Conservation (phyloP, 1,140 invertebrate species). For the Heterodera carotae region DNA sequence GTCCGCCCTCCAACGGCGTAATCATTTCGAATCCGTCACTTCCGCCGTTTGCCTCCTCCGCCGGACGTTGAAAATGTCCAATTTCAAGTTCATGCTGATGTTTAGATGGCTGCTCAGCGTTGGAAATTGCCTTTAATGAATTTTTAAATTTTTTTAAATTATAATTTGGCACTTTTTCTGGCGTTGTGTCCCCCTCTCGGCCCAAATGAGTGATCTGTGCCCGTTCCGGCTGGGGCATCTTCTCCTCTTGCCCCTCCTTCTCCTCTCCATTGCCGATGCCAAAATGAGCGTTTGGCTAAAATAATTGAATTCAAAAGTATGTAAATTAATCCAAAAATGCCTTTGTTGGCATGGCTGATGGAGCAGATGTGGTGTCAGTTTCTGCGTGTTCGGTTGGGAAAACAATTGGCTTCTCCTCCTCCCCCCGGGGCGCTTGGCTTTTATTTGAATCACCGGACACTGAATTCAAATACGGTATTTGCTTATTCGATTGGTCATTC, state of each 20-base stretch:
- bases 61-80: neutral
- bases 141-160: neutral
- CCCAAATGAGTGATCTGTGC: conserved; percentile 25
- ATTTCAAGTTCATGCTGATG: conserved; percentile 4
- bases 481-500: neutral
- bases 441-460: neutral
- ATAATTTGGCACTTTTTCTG: neutral
- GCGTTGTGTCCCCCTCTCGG: neutral
- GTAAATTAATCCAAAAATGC: neutral
- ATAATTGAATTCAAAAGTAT: neutral
- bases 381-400: neutral
- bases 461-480: neutral
- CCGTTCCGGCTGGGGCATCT: conserved; percentile 2
- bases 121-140: neutral
- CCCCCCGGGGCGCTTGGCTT: neutral
- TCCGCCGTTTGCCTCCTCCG: neutral
- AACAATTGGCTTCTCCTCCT: neutral
- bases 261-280: neutral
- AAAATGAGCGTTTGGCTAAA: neutral
- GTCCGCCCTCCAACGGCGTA: neutral
- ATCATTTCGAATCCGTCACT: conserved; percentile 13
- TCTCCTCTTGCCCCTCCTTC: neutral
- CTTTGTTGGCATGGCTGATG: neutral
- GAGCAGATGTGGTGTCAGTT: neutral
- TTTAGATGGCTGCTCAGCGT: neutral